Base-by-base conservation (phyloP, 2,888 invertebrate species). In the Amblyjoppa fuscipennis region DNA sequence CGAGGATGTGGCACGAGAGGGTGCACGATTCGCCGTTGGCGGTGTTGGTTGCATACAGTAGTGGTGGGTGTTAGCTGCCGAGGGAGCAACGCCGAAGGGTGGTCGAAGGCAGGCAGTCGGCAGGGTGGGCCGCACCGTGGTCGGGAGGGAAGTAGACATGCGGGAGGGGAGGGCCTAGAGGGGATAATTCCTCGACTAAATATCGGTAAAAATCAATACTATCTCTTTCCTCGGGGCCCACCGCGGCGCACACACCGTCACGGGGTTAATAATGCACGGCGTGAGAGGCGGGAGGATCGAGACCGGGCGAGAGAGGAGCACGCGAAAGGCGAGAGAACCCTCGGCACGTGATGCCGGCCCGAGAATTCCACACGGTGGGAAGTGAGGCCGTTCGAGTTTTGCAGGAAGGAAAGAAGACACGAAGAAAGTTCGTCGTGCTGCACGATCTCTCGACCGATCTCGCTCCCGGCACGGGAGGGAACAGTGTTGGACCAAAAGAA, bases 181-280 rank as follows among this genome's bases (percentile, higher is more conserved):
- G 92, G 93, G 93, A 93, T 93, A 93, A 93, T 93, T 93, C 93
- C 90, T 90, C 91, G 90, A 91, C 93, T 93, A 93, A 93, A 93
- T 93, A 93, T 93, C 93, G 91, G 93, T 92, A 91, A 93, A 93
- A 93, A 93, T 93, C 93, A 93, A 93, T 93, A 93, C 92, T 91
- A 92, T 92, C 93, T 92, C 91, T 92, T 90, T 91, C 89, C 91
- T 90, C 90, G 89, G 88, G 88, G 31, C 64, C 86, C 89, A 88
- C 91, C 87, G 85, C 87, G 88, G 86, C 68, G 70, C 75, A 64
- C 51, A 69, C 69, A n/a, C 53, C 78, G 51, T 80, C 83, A 34
- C n/a, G 74, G 28, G 68, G 45, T 88, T 91, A 92, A 92, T 91
- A 91, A 92, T 91, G 90, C 90, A 90, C 82, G 71, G 73, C 38